These are phyloP conservation scores for Myiozetetes cayanensis DNA, from an alignment of 2,113 vertebrate species.

Conservation along the genomic window DNA sequence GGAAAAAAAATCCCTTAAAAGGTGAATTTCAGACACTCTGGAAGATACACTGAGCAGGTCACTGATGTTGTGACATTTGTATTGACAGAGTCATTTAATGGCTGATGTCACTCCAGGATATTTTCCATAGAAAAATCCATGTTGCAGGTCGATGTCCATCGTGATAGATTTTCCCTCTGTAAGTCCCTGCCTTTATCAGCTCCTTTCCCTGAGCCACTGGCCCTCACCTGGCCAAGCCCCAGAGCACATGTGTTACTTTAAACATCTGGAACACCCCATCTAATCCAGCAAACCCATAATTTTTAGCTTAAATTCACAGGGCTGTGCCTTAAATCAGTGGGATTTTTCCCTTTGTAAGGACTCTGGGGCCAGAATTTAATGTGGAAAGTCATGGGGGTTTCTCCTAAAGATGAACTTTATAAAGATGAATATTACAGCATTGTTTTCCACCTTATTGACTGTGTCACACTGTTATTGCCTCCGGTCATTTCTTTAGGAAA, in stretches of 20 bases:
- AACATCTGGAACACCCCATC: not conserved
- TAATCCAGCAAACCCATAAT: not conserved
- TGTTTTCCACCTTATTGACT: constrained; percentile 68
- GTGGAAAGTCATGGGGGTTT: not conserved
- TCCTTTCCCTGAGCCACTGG: not conserved
- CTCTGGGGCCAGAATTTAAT: not conserved
- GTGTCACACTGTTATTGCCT: constrained; percentile 63
- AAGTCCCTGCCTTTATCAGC: not conserved
- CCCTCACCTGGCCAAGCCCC: not conserved
- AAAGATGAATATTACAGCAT: not conserved
- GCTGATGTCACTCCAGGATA: not conserved
- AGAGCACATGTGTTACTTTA: not conserved
- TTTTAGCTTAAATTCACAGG: not conserved
- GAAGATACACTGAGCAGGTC: not conserved
- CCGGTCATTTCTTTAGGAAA: constrained; percentile 47
- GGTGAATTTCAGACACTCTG: not conserved
- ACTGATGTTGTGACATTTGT: not conserved
- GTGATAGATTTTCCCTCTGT: not conserved
- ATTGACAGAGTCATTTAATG: rapidly evolving
- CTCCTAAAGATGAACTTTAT: not conserved
- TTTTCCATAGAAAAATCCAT: not conserved
- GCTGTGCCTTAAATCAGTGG: not conserved
- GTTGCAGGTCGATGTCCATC: rapidly evolving
- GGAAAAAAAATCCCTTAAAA: not conserved
- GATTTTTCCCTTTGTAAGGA: not conserved